phyloP scores from a whole-genome alignment of 30 jellyfish, hydroid and myxozoan species.

The Hydra vulgaris region DNA sequence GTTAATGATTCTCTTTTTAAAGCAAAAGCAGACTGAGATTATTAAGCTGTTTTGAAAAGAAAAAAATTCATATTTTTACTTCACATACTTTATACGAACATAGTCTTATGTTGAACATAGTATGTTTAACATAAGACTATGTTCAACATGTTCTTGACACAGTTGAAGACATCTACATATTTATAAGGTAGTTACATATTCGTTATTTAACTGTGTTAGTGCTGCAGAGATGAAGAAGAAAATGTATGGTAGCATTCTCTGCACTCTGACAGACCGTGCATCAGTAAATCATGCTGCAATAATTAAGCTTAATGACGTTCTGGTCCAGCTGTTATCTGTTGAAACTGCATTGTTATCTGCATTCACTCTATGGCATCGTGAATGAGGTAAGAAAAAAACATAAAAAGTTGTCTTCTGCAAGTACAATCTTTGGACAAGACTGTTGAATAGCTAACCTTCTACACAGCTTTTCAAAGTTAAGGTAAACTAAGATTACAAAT shows the following conservation, averaged over 20 bases:
- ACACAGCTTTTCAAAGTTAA: not conserved
- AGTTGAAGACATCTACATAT: conserved; percentile 12
- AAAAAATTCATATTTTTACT: not conserved
- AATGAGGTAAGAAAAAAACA: not conserved
- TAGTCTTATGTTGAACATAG: too few relatives aligned
- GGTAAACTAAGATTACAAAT: not conserved
- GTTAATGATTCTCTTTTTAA: not conserved
- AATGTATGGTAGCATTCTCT: not conserved
- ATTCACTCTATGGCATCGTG: conserved; percentile 21
- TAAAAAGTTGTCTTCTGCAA: not conserved
- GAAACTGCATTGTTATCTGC: conserved; percentile 22
- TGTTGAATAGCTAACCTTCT: not conserved
- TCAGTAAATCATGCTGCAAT: conserved; percentile 32
- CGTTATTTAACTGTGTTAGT: conserved; percentile 6
- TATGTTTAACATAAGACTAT: conserved; percentile 38
- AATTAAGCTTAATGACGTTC: conserved; percentile 9
- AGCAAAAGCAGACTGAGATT: not conserved
- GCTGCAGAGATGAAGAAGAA: conserved; percentile 10
- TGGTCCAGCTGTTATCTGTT: conserved; percentile 15
- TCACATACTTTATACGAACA: too few relatives aligned
- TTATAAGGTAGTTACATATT: conserved; percentile 19
- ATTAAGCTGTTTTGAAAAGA: not conserved
- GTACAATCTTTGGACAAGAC: not conserved
- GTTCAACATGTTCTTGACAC: conserved; percentile 19
- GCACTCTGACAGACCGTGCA: conserved; percentile 27